These are phyloP conservation scores for Molossus molossus DNA, from an alignment of 2,797 vertebrate genomes.

Conservation along the genomic window DNA sequence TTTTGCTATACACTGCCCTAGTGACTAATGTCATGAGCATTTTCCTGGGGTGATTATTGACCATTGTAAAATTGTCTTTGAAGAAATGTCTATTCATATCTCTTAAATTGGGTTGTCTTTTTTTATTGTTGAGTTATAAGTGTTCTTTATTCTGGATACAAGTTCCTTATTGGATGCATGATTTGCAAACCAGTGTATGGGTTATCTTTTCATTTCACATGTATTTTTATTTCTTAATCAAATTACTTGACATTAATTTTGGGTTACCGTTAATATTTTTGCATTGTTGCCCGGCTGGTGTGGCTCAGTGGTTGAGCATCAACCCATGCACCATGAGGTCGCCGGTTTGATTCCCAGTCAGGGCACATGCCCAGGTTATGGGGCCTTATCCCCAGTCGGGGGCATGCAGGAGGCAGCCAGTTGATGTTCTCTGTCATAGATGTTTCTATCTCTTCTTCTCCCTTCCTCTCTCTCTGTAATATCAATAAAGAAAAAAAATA, in stretches of 20 bases:
- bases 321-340: too few relatives aligned
- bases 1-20: conserved; percentile 17
- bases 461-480: too few relatives aligned
- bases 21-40: background rate
- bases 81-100: conserved; percentile 47
- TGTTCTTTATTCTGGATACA: conserved; percentile 31
- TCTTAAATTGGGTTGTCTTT: conserved; percentile 20
- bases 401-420: too few relatives aligned
- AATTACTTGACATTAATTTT: conserved; percentile 64
- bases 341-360: too few relatives aligned
- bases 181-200: conserved; percentile 8
- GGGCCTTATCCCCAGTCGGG: too few relatives aligned
- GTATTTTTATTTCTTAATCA: conserved; percentile 53
- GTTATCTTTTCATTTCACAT: background rate
- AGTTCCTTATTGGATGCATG: conserved; percentile 4
- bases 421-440: too few relatives aligned
- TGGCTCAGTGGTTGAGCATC: too few relatives aligned
- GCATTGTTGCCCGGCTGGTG: background rate
- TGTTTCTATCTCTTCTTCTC: too few relatives aligned
- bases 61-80: background rate
- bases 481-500: too few relatives aligned
- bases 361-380: too few relatives aligned
- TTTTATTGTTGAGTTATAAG: conserved; percentile 33
- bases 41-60: background rate
- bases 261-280: conserved; percentile 29